Evolutionary conservation across 2,113 vertebrate species (phyloP).

Genomic region (Genyomyrus donnyi): DNA sequence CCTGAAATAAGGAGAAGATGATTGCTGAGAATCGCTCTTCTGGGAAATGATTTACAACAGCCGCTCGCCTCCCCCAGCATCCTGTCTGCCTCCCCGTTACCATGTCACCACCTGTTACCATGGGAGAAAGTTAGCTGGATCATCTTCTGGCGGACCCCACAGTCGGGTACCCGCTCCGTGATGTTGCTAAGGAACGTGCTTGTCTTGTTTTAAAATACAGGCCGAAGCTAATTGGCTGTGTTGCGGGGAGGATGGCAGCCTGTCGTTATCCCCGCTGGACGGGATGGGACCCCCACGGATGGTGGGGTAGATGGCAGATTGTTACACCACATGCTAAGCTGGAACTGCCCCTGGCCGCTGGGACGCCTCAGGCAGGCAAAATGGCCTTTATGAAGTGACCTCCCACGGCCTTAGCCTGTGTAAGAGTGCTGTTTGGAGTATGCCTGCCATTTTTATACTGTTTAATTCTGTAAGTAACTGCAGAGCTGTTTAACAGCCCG

Average conservation of each 20-base stretch:
- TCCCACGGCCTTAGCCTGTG: not conserved
- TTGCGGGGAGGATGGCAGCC: not conserved
- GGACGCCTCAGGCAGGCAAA: not conserved
- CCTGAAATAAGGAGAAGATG: slow-evolving; percentile 3
- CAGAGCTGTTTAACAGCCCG: not conserved
- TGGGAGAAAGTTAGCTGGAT: not conserved
- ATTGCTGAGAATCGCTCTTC: slow-evolving; percentile 5
- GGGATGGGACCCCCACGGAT: slow-evolving; percentile 16
- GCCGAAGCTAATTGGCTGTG: not conserved
- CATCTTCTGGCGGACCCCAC: not conserved
- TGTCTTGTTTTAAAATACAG: not conserved
- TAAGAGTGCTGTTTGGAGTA: not conserved
- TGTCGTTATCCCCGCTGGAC: slow-evolving; percentile 37
- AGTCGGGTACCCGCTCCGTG: not conserved
- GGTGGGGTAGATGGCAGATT: not conserved
- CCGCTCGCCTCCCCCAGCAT: not conserved
- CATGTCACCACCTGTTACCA: not conserved
- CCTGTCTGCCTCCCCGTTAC: not conserved
- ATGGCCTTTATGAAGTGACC: not conserved
- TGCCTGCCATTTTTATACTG: not conserved
- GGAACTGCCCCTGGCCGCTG: not conserved
- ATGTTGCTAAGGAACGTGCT: not conserved
- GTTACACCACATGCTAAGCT: not conserved
- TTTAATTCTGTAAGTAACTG: not conserved
- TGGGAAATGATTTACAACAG: slow-evolving; percentile 14